phyloP scores from a whole-genome alignment of 2,888 invertebrate genomes.

The Chironomus riparius region DNA sequence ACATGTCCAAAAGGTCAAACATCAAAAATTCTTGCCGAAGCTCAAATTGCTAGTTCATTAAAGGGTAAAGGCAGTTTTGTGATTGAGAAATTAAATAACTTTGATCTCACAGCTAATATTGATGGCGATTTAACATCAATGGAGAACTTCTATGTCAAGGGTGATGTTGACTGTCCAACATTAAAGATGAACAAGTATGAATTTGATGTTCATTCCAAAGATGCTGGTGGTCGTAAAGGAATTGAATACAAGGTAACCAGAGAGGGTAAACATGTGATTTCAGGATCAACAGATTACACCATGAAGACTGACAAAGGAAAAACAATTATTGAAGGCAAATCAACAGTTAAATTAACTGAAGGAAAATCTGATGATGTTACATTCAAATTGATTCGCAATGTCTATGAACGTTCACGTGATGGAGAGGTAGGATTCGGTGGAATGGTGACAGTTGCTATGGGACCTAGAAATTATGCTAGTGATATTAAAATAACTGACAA shows the following conservation, averaged over 20 bases:
- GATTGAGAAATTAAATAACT: constrained; percentile 46
- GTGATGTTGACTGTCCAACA: constrained; percentile 53
- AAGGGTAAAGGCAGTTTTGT: constrained; percentile 51
- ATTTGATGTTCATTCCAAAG: constrained; percentile 54
- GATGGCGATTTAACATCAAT: constrained; percentile 50
- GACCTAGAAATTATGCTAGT: constrained; percentile 58
- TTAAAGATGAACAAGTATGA: constrained; percentile 56
- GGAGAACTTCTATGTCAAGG: constrained; percentile 56
- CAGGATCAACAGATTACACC: constrained; percentile 62
- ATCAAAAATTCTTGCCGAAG: constrained; percentile 35
- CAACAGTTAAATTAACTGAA: constrained; percentile 59
- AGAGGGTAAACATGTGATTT: constrained; percentile 55
- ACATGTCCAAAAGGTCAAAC: constrained; percentile 44
- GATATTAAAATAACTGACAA: constrained; percentile 63
- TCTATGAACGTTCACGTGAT: constrained; percentile 48
- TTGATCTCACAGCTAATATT: constrained; percentile 47
- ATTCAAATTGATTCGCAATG: constrained; percentile 62
- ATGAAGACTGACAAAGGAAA: constrained; percentile 62
- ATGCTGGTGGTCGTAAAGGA: constrained; percentile 50
- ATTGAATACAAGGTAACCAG: constrained; percentile 56
- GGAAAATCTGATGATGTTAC: constrained; percentile 53
- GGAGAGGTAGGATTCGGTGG: constrained; percentile 59
- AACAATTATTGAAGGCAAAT: constrained; percentile 64
- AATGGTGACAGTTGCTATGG: constrained; percentile 57
- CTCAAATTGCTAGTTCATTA: constrained; percentile 27